Conservation (phyloP, 1,140 invertebrate genomes). For the Brachionus asplanchnoidis region DNA sequence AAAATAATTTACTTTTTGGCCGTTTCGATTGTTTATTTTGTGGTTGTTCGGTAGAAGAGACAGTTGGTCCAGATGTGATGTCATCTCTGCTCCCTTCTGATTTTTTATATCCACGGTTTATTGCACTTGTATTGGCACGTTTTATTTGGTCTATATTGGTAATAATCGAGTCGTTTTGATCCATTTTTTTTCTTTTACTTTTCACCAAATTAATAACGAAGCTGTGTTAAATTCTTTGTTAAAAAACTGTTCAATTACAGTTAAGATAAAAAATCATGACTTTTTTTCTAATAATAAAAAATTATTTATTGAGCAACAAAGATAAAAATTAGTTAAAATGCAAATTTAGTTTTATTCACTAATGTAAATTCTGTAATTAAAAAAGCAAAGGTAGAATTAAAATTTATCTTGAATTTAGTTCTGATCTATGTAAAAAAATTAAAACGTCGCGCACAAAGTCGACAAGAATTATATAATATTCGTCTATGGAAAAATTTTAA, state of each 20-base stretch:
- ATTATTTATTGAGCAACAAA: neutral
- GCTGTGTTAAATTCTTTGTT: neutral
- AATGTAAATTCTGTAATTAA: neutral
- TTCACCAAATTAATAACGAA: neutral
- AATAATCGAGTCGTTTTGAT: neutral
- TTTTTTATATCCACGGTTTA: neutral
- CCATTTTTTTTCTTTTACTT: neutral
- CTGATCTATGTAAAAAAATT: neutral
- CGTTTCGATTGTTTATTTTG: constrained; percentile 3
- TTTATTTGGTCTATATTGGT: constrained; percentile 2
- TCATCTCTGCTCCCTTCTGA: constrained; percentile 16
- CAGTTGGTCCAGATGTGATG: neutral
- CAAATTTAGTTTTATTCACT: neutral
- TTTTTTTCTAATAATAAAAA: neutral
- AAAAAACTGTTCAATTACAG: neutral
- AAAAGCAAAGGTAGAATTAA: neutral
- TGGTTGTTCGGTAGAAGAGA: neutral
- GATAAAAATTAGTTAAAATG: neutral
- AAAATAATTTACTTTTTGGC: constrained; percentile 27
- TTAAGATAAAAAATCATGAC: neutral
- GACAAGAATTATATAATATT: neutral
- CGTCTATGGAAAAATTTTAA: neutral
- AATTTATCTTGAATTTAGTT: neutral
- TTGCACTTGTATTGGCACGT: neutral
- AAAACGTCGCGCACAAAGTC: neutral